Percentiles rank a stretch among this genome's conserved stretches.
Conservation (phyloP, 2,797 vertebrate genomes). For the Denticeps clupeoides region DNA sequence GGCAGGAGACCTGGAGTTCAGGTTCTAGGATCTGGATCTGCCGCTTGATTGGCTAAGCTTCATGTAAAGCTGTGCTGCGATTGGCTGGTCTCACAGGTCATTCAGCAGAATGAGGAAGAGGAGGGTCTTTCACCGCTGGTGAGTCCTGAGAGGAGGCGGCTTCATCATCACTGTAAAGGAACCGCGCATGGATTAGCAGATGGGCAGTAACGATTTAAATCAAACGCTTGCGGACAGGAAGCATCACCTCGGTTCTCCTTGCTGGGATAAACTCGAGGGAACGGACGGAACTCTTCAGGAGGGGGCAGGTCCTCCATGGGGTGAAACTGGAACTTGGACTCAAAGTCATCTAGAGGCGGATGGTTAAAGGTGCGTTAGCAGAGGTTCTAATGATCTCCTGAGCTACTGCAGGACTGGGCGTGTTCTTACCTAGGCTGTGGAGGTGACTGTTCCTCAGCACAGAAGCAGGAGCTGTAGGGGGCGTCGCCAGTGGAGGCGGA, state of each 20-base stretch:
- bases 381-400: neutral
- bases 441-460: slow-evolving; percentile 70
- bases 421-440: slow-evolving; percentile 61
- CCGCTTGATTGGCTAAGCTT: too few species aligned
- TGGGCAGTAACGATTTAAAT: neutral
- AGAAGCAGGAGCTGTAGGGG: slow-evolving; percentile 15
- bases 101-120: too few species aligned
- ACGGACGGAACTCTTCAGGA: slow-evolving; percentile 83
- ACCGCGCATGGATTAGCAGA: too few species aligned
- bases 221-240: neutral
- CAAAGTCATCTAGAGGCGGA: slow-evolving; percentile 77
- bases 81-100: too few species aligned
- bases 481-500: slow-evolving; percentile 46
- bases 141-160: slow-evolving; percentile 65
- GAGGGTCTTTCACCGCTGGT: slow-evolving; percentile 56
- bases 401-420: neutral
- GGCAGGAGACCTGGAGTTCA: too few species aligned
- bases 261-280: slow-evolving; percentile 86
- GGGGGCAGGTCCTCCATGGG: slow-evolving; percentile 87
- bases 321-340: slow-evolving; percentile 97
- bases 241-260: slow-evolving; percentile 77
- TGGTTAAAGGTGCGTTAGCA: neutral
- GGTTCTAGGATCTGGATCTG: too few species aligned
- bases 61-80: too few species aligned
- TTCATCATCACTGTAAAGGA: slow-evolving; percentile 57